phyloP scores from a whole-genome alignment of 1,140 invertebrate species.

The Cydia pomonella region DNA sequence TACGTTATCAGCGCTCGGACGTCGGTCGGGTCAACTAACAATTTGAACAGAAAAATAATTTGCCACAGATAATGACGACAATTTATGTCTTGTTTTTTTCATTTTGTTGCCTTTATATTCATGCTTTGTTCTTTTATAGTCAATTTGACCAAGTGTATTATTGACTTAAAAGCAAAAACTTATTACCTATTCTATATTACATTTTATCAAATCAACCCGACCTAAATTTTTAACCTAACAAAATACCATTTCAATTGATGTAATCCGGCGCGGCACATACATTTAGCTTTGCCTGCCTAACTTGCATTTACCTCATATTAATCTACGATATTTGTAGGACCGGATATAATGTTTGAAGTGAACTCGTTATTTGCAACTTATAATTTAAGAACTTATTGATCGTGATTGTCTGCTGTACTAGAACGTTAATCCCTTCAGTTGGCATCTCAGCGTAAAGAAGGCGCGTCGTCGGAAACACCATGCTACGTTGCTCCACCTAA shows the following conservation, averaged over 20 bases:
- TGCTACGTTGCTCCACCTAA: constrained; percentile 58
- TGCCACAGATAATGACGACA: constrained; percentile 63
- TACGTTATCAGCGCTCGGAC: constrained; percentile 50
- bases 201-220: neutral
- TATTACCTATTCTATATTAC: too few relatives aligned
- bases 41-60: constrained; percentile 76
- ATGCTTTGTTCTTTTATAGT: neutral
- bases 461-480: constrained; percentile 41
- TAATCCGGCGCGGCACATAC: neutral
- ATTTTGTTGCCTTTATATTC: constrained; percentile 9
- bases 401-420: too few relatives aligned
- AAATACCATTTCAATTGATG: neutral
- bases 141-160: neutral
- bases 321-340: neutral
- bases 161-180: neutral
- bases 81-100: constrained; percentile 58
- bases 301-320: neutral
- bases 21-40: constrained; percentile 53
- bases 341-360: too few relatives aligned
- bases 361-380: neutral
- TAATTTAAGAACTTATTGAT: too few relatives aligned
- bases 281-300: neutral
- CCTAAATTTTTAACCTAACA: neutral
- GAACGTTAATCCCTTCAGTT: too few relatives aligned
- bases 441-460: constrained; percentile 52